Conservation (phyloP, 2,888 invertebrate species). For the Hypomecis atomaria region DNA sequence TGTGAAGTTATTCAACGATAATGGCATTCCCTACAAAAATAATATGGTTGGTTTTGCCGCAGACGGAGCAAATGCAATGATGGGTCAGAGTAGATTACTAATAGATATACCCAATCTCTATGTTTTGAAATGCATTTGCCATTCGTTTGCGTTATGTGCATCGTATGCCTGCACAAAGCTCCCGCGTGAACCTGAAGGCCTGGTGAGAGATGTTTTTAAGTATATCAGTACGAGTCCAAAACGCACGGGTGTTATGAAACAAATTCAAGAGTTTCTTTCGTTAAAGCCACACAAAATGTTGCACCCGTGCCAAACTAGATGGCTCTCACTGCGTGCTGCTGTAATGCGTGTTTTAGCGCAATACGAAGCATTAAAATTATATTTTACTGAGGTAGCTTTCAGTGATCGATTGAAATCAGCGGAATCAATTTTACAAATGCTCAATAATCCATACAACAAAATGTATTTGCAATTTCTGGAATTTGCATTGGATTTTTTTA, state of each 20-base stretch:
- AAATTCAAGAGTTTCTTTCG: conserved; percentile 35
- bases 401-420: conserved; percentile 21
- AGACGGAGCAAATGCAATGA: conserved; percentile 44
- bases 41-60: conserved; percentile 46
- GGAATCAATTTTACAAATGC: conserved; percentile 23
- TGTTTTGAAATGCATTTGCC: conserved; percentile 45
- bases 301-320: conserved; percentile 37
- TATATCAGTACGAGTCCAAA: conserved; percentile 36
- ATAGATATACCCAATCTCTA: conserved; percentile 36
- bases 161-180: conserved; percentile 35
- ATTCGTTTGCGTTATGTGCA: conserved; percentile 37
- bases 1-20: conserved; percentile 38
- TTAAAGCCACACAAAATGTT: conserved; percentile 33
- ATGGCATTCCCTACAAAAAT: conserved; percentile 42
- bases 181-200: conserved; percentile 30
- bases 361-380: conserved; percentile 34
- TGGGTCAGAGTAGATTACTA: conserved; percentile 38
- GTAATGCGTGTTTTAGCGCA: conserved; percentile 34
- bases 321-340: conserved; percentile 36
- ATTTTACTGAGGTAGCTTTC: too few species aligned
- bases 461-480: conserved; percentile 34
- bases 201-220: conserved; percentile 34
- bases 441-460: conserved; percentile 34
- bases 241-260: conserved; percentile 28
- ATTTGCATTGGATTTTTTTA: conserved; percentile 30